Evolutionary conservation across 2,113 vertebrate species (phyloP).

Genomic region (Thamnaconus septentrionalis): DNA sequence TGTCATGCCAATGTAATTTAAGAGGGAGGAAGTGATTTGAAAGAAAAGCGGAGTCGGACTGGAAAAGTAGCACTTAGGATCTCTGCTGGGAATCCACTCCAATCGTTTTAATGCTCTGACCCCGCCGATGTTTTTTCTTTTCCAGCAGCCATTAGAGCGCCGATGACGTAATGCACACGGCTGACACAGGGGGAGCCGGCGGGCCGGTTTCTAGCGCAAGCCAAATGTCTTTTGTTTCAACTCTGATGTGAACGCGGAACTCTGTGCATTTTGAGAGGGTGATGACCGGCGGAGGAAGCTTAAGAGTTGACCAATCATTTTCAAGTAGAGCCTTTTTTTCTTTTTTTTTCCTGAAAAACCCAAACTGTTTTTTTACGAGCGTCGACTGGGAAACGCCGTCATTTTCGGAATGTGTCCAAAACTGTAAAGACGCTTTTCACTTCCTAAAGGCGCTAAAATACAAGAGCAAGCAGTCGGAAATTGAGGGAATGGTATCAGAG

Average conservation of each 20-base stretch:
- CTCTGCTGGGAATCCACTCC: slow-evolving; percentile 62
- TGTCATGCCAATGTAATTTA: slow-evolving; percentile 63
- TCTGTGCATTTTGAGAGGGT: no score
- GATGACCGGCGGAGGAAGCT: no score
- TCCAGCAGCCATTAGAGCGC: slow-evolving; percentile 22
- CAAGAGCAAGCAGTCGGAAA: no score
- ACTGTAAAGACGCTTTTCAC: background rate
- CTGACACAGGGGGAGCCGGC: slow-evolving; percentile 19
- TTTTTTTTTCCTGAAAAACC: no score
- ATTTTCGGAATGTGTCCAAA: background rate
- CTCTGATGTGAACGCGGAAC: background rate
- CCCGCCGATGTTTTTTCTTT: slow-evolving; percentile 8
- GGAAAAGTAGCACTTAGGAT: slow-evolving; percentile 56
- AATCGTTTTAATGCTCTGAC: slow-evolving; percentile 40
- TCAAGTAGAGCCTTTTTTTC: no score
- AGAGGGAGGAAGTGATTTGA: slow-evolving; percentile 45
- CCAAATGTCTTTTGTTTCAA: slow-evolving; percentile 17
- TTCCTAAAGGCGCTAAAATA: background rate
- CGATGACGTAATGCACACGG: slow-evolving; percentile 31
- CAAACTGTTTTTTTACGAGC: no score
- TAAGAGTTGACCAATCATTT: no score
- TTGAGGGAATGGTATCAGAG: no score
- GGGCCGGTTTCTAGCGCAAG: slow-evolving; percentile 5
- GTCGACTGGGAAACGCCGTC: background rate
- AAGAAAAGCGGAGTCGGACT: slow-evolving; percentile 38